Conservation (phyloP, 1,140 invertebrate genomes). For the Condylostylus longicornis region DNA sequence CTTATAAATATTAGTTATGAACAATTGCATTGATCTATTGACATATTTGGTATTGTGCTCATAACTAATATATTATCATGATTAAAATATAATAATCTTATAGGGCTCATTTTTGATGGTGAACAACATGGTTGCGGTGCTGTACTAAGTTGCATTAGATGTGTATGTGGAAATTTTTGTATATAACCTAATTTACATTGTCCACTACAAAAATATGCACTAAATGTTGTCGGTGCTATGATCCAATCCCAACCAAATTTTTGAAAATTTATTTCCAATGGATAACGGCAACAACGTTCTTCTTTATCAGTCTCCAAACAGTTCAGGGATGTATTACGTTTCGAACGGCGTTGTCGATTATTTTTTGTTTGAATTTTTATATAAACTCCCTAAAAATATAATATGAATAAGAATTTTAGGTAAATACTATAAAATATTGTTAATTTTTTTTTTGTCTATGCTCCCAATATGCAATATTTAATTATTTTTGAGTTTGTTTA, state of each 20-base stretch:
- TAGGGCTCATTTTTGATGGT: slow-evolving; percentile 72
- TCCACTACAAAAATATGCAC: slow-evolving; percentile 92
- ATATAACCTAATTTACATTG: slow-evolving; percentile 83
- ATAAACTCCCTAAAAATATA: slow-evolving; percentile 57
- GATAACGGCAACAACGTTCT: slow-evolving; percentile 74
- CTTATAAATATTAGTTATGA: slow-evolving; percentile 43
- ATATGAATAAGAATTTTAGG: slow-evolving; percentile 2
- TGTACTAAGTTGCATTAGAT: slow-evolving; percentile 67
- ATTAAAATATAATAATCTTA: slow-evolving; percentile 88
- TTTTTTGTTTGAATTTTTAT: slow-evolving; percentile 60
- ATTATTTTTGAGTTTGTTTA: not conserved
- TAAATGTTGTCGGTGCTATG: slow-evolving; percentile 87
- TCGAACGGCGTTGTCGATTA: slow-evolving; percentile 42
- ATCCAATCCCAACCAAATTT: slow-evolving; percentile 98
- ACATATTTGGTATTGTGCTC: slow-evolving; percentile 79
- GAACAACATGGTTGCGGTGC: slow-evolving; percentile 73
- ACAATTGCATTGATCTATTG: slow-evolving; percentile 83
- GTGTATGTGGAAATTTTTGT: slow-evolving; percentile 84
- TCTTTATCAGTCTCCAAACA: slow-evolving; percentile 40
- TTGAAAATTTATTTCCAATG: slow-evolving; percentile 87
- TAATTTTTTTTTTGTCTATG: not conserved
- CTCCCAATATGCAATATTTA: not conserved
- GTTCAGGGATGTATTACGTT: slow-evolving; percentile 40
- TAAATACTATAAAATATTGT: slow-evolving; percentile 1
- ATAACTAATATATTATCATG: slow-evolving; percentile 74